Percentiles rank a stretch among this genome's conserved stretches.
Evolutionary conservation across 2,797 vertebrate genomes (phyloP).

Genomic region (Sebastes paucispinis): DNA sequence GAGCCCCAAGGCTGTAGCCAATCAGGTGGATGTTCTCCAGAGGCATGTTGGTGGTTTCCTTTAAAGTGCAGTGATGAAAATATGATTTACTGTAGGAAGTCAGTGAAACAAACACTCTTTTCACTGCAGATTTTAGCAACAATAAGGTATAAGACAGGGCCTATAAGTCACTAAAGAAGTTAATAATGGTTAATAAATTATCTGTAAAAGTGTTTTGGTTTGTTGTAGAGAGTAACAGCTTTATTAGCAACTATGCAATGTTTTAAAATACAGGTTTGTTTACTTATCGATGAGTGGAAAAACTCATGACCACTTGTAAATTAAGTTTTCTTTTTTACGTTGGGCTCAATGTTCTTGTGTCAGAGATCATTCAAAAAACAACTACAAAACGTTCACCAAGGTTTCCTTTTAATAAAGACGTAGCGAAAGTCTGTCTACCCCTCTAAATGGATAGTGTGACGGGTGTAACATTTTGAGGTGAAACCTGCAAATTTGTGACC

Average conservation of each 20-base stretch:
- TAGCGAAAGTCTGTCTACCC: not conserved
- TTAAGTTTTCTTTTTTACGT: not conserved
- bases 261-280: not conserved
- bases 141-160: not conserved
- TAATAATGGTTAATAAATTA: not conserved
- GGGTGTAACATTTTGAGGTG: not conserved
- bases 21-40: slow-evolving; percentile 84
- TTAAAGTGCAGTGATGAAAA: slow-evolving; percentile 7
- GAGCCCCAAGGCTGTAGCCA: slow-evolving; percentile 86
- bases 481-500: not conserved
- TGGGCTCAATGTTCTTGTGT: not conserved
- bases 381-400: not conserved
- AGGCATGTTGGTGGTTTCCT: slow-evolving; percentile 80
- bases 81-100: not conserved
- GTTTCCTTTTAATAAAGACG: not conserved
- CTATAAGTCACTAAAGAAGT: not conserved
- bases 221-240: not conserved
- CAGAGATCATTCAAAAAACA: no score
- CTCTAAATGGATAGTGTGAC: not conserved
- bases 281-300: not conserved
- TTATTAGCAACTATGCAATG: not conserved
- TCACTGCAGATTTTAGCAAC: not conserved
- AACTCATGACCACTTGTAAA: not conserved
- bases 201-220: not conserved
- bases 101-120: not conserved